Base-by-base conservation (phyloP, 2,888 invertebrate genomes). In the Sericinus montela region DNA sequence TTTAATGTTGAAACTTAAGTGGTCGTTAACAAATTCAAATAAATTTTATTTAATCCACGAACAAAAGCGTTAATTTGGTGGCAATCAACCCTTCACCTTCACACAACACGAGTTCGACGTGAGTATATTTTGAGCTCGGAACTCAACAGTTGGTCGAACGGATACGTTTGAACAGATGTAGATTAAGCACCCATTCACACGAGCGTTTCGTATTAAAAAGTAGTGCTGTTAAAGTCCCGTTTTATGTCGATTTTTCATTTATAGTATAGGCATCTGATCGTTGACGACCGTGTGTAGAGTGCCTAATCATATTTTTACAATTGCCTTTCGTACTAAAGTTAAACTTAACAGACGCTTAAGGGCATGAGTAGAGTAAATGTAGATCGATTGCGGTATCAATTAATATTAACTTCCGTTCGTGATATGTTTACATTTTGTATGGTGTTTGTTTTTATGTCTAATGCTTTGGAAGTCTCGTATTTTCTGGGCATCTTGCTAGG, bases 101-200 rank as follows among this genome's bases (percentile, higher is more conserved):
- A 45, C 41, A 38, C 38, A 16, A 38, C 35, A 29, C 10, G 48
- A 48, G 49, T 41, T 46, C 45, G 51, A 41, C 53, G 45, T 14
- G 51, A 44, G 47, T 40, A 52, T 54, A 56, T 52, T 57, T 57
- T 45, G n/a, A 52, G 51, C 40, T 29, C 35, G 45, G 44, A 39
- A 34, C 43, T 57, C 55, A 59, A 57, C 59, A 51, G 55, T 55
- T 52, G 53, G 47, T 48, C 41, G 45, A 36, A 45, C 44, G 52
- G 50, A 48, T 52, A 39, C 53, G 46, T 50, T 43, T 38, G 41
- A 37, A 45, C 51, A 52, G 51, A 59, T 57, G 59, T 35, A 39
- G 38, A 43, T 48, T 48, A 37, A 37, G 38, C 11, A 8, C 32
- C 13, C 32, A 28, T 44, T 44, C 44, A 44, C 44, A 49, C 36